Conservation (phyloP, 2,888 invertebrate species). For the Pyrrhia umbra region DNA sequence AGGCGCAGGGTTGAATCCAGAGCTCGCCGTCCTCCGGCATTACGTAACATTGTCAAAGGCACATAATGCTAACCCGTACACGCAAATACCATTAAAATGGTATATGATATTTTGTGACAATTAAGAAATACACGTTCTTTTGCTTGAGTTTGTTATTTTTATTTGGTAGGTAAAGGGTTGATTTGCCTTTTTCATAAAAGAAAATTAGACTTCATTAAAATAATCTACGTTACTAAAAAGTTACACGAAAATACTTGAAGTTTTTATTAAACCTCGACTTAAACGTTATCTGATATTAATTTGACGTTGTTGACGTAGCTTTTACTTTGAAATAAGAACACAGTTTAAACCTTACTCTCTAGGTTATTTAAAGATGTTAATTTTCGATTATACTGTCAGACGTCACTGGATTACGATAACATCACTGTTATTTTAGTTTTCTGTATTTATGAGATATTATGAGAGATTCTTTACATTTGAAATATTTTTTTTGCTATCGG, state of each 20-base stretch:
- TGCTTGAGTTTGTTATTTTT: slow-evolving; percentile 22
- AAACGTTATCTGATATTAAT: too few species aligned
- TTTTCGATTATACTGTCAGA: too few species aligned
- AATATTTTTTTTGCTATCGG: too few species aligned
- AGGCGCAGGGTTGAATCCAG: slow-evolving; percentile 66
- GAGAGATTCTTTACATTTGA: too few species aligned
- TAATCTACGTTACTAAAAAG: slow-evolving; percentile 2
- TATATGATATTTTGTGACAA: slow-evolving; percentile 59
- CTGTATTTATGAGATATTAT: too few species aligned
- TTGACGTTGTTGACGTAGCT: too few species aligned
- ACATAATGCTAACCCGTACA: slow-evolving; percentile 63
- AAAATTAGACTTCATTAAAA: background rate
- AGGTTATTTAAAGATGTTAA: too few species aligned
- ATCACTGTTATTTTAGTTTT: too few species aligned
- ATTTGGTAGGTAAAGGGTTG: slow-evolving; percentile 16
- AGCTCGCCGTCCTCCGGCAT: slow-evolving; percentile 58
- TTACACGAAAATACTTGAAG: background rate
- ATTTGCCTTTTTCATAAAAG: slow-evolving; percentile 2
- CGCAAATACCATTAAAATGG: slow-evolving; percentile 63
- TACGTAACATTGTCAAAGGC: slow-evolving; percentile 67
- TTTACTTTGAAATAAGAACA: background rate
- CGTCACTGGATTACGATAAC: too few species aligned
- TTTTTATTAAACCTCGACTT: background rate
- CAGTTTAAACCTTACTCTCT: background rate
- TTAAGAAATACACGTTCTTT: slow-evolving; percentile 51